Conservation (phyloP, 2,888 invertebrate genomes). For the Eupithecia dodoneata region DNA sequence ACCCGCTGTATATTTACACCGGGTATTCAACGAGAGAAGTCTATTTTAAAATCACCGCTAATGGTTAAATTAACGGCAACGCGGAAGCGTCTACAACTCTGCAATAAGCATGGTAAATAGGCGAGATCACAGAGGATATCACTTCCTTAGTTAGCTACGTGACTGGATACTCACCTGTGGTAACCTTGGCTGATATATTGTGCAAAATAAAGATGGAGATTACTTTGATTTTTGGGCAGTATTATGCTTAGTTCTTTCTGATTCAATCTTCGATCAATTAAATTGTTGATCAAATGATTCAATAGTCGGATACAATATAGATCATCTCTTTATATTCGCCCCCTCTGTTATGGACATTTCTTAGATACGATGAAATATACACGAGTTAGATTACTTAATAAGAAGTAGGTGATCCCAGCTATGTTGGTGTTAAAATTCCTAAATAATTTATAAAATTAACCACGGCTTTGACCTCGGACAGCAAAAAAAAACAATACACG, state of each 20-base stretch:
- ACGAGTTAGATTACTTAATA: too few species aligned
- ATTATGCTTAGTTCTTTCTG: too few species aligned
- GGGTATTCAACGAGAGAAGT: neutral
- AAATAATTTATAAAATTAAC: neutral
- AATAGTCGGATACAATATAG: too few species aligned
- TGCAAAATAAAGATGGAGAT: neutral
- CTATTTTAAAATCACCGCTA: constrained; percentile 18
- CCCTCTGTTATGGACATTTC: too few species aligned
- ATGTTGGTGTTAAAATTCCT: neutral
- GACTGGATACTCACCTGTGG: constrained; percentile 14
- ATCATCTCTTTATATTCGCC: too few species aligned
- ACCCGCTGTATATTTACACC: neutral
- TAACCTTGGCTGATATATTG: neutral
- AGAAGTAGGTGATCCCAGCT: too few species aligned
- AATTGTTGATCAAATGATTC: too few species aligned
- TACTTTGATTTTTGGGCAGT: neutral
- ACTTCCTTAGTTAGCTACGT: constrained; percentile 28
- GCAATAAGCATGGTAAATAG: constrained; percentile 30
- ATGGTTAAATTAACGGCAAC: constrained; percentile 13
- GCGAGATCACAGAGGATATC: constrained; percentile 26
- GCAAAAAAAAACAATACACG: neutral
- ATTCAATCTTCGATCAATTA: too few species aligned
- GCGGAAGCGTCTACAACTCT: constrained; percentile 23
- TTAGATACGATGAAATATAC: too few species aligned
- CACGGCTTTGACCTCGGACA: neutral